Evolutionary conservation across 23 tunicate species (phyloP).

Genomic region (Trididemnum clinides): DNA sequence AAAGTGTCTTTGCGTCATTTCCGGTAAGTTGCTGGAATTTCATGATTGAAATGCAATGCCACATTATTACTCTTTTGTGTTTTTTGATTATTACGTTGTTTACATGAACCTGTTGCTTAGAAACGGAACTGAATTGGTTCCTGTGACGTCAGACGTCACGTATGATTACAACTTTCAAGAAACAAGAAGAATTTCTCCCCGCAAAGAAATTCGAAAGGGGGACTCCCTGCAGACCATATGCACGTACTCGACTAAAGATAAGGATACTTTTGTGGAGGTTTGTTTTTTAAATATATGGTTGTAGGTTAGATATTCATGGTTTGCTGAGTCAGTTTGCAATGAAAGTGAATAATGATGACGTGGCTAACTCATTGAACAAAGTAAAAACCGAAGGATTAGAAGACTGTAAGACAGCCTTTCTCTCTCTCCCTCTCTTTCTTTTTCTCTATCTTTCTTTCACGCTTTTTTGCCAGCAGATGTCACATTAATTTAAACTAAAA

Average conservation of each 20-base stretch:
- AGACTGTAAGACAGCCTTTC: neutral
- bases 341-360: too few species aligned
- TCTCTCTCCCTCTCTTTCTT: neutral
- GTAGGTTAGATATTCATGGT: too few species aligned
- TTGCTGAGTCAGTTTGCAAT: too few species aligned
- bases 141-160: slow-evolving; percentile 24
- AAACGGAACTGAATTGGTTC: slow-evolving; percentile 59
- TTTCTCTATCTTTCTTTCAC: neutral
- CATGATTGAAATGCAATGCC: too few species aligned
- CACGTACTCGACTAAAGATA: slow-evolving; percentile 14
- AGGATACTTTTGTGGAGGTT: neutral
- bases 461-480: neutral
- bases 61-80: too few species aligned
- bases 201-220: slow-evolving; percentile 15
- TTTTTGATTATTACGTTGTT: too few species aligned
- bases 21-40: too few species aligned
- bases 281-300: neutral
- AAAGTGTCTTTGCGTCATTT: slow-evolving; percentile 33
- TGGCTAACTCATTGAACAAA: too few species aligned
- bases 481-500: neutral
- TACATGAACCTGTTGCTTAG: slow-evolving; percentile 17
- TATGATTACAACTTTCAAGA: slow-evolving; percentile 73
- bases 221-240: slow-evolving; percentile 36
- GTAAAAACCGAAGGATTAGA: too few species aligned
- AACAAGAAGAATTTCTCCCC: neutral